Base-by-base conservation (phyloP, 2,888 invertebrate genomes). In the Sinotaia quadrata region DNA sequence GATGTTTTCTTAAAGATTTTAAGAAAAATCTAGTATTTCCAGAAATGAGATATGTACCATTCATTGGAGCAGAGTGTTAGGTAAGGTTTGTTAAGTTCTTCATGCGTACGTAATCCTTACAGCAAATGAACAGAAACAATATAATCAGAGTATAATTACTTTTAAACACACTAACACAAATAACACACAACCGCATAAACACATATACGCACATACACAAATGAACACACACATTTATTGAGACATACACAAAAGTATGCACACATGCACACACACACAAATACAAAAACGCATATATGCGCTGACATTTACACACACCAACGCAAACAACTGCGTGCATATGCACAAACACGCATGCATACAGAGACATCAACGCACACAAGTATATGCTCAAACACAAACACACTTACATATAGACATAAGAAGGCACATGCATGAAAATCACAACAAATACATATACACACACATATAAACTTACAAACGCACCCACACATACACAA, bases 171-270 rank as follows among this genome's bases (percentile, higher is more conserved):
- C 49, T 21, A n/a, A 49, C 49, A 49, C 49, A 49, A n/a, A 49
- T 24, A 49, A n/a, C n/a, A n/a, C 7, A 7, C n/a, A n/a, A 49
- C 49, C n/a, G 21, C 54, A 27, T 31, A 18, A 27, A 54, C 54
- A 18, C 54, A 54, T 31, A 18, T 31, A 54, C 54, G 29, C 54
- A 54, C 54, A 18, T 31, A 54, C 54, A 18, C 54, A 54, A 24
- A 12, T 15, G 7, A 27, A 29, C 12, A 15, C 27, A 27, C 4
- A 15, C 49, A 4, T 49, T n/a, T 49, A 49, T n/a, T 49, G 7
- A 52, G 29, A 31, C 52, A 52, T 31, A 31, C 52, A 52, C 52
- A 15, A 4, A 52, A 10, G 8, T 24, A 34, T 21, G 15, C 21
- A 1, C 2, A 2, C 27, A 41, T 18, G 31, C 24, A 58, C 8